Evolutionary conservation across 2,797 vertebrate genomes (phyloP), one percentile per base, ranked within the genome.

Genomic region (Clarias laeviceps): DNA sequence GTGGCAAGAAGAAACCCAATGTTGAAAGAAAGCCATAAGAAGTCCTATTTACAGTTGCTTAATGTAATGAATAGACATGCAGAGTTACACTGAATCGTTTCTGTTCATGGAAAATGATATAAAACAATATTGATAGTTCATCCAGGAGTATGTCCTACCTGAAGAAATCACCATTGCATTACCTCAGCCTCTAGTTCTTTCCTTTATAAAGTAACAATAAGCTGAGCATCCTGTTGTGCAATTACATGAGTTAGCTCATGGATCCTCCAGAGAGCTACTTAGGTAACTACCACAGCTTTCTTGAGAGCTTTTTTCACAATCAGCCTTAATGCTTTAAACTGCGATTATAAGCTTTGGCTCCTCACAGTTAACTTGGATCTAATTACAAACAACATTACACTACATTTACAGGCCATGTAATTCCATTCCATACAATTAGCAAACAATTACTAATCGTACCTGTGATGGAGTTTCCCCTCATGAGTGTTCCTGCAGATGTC

Each of bases 221-320:
- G 24, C 22, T 15, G 22, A 66, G 40, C n/a, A 66, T 81, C 40
- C 62, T 69, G 50, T 82, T 82, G 65, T 82, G 80, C 50, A 82
- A 82, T 24, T 82, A 68, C 56, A 18, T 24, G 45, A 24, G 56
- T 50, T 82, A n/a, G 2, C 37, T 66, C 12, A 17, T 29, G 80
- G 18, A 17, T 32, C 22, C 45, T 68, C 22, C 45, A 56, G 12
- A 34, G 0, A 24, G 45, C 4, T 68, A 57, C 29, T 81, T 81
- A 15, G n/a, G 40, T 54, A 81, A 81, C 6, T 24, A 56, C 64
- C 14, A 34, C 24, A 69, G 18, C 27, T 69, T 69, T 34, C 62
- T 34, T 82, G 12, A 69, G 18, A n/a, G 14, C 32, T 64, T 64
- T 56, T 57, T 68, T 82, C 64, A 80, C 78, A 80, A 65, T 65